Evolutionary conservation across 1,140 invertebrate genomes (phyloP).

Genomic region (Aphaenogaster ashmeadi): DNA sequence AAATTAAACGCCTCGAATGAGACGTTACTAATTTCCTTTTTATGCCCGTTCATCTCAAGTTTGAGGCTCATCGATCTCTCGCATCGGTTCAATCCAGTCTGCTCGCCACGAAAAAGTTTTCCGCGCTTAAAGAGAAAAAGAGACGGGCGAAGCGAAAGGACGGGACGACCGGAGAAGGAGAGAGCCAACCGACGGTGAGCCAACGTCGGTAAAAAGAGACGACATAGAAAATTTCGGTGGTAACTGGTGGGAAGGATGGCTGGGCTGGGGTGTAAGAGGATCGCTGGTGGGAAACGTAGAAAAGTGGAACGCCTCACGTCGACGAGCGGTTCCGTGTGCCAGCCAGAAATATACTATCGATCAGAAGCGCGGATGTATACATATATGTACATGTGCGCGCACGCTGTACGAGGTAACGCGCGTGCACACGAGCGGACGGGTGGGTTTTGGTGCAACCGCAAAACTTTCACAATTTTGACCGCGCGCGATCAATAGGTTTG

Average conservation of each 20-base stretch:
- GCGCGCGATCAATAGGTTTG: constrained; percentile 58
- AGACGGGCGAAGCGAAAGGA: background rate
- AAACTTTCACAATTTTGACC: constrained; percentile 78
- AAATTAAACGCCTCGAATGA: constrained; percentile 45
- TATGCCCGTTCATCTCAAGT: constrained; percentile 10
- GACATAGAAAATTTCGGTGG: constrained; percentile 51
- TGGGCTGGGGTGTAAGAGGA: background rate
- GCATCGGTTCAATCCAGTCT: constrained; percentile 48
- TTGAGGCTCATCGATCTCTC: constrained; percentile 45
- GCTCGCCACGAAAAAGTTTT: constrained; percentile 44
- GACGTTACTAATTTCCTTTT: constrained; percentile 55
- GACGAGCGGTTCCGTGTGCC: constrained; percentile 46
- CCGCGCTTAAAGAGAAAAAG: constrained; percentile 35
- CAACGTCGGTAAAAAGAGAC: constrained; percentile 55
- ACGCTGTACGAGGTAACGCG: constrained; percentile 1
- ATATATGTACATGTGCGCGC: background rate
- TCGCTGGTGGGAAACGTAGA: constrained; percentile 53
- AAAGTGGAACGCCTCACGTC: constrained; percentile 66
- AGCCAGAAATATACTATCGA: constrained; percentile 69
- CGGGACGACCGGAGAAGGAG: background rate
- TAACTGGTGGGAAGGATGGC: constrained; percentile 25
- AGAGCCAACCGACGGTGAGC: constrained; percentile 35
- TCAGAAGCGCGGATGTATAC: constrained; percentile 2
- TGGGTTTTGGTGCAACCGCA: constrained; percentile 4
- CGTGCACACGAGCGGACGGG: constrained; percentile 9